Evolutionary conservation across 1,140 invertebrate species (phyloP).

Genomic region (Brachionus manjavacas): DNA sequence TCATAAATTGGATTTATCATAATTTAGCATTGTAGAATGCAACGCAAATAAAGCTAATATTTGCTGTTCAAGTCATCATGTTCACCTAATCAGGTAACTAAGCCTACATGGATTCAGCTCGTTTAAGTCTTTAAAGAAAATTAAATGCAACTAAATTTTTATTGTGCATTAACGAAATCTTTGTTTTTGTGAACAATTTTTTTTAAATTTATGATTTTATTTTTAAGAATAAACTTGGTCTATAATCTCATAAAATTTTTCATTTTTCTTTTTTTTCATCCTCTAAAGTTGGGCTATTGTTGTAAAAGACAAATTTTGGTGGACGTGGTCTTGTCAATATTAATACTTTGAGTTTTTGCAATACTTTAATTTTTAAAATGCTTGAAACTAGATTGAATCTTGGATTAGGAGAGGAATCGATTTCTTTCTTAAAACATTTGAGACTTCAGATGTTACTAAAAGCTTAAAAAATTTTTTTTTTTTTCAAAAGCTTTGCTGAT

Average conservation of each 20-base stretch:
- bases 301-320: too few relatives aligned
- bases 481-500: too few relatives aligned
- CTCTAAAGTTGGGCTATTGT: not conserved
- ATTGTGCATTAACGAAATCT: not conserved
- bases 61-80: not conserved
- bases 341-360: not conserved
- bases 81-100: conserved; percentile 2
- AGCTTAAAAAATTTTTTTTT: too few relatives aligned
- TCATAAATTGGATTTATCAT: not conserved
- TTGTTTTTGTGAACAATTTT: not conserved
- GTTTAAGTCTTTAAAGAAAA: not conserved
- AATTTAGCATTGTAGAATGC: not conserved
- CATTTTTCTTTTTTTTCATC: not conserved
- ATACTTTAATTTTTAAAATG: not conserved
- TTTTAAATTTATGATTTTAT: not conserved
- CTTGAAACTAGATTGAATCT: not conserved
- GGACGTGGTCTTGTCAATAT: too few relatives aligned
- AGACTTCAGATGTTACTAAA: too few relatives aligned
- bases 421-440: too few relatives aligned
- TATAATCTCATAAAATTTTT: not conserved
- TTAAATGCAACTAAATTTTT: not conserved
- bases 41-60: not conserved
- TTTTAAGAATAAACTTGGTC: not conserved
- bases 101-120: not conserved
- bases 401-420: too few relatives aligned